A percentile compares a stretch with the other conserved stretches of the same genome.
Evolutionary conservation across 2,113 vertebrate species (phyloP).

Genomic region (Halcyon malimbica): DNA sequence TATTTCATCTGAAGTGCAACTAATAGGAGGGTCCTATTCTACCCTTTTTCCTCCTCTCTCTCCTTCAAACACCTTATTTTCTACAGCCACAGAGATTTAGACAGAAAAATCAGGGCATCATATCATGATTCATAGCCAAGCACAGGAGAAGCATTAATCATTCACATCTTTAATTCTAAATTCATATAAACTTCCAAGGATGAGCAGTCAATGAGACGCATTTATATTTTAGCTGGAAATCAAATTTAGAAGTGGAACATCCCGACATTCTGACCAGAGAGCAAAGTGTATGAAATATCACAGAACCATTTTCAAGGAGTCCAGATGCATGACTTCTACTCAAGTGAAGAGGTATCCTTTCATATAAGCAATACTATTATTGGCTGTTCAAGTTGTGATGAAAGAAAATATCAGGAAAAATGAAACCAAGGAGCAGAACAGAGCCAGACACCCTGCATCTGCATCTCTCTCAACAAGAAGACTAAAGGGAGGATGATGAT

Average conservation of each 20-base stretch:
- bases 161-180: conserved; percentile 41
- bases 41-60: not conserved
- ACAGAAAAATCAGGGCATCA: not conserved
- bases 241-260: conserved; percentile 6
- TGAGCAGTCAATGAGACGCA: not conserved
- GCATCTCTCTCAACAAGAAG: not conserved
- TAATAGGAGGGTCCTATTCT: not conserved
- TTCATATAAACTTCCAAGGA: conserved; percentile 31
- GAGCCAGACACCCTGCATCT: not conserved
- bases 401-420: not conserved
- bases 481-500: not conserved
- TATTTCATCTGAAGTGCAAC: conserved; percentile 1
- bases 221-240: conserved; percentile 24
- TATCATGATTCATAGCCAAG: conserved; percentile 16
- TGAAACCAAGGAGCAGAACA: not conserved
- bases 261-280: conserved; percentile 6
- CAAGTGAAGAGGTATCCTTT: not conserved
- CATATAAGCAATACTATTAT: not conserved
- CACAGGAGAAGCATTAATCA: conserved; percentile 34
- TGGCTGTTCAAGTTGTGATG: not conserved
- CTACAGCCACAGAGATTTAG: not conserved
- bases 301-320: not conserved
- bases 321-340: not conserved
- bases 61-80: not conserved
- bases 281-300: not conserved